These are phyloP conservation scores for Poicephalus meyeri DNA, from an alignment of 2,113 vertebrate species.

Conservation along the genomic window DNA sequence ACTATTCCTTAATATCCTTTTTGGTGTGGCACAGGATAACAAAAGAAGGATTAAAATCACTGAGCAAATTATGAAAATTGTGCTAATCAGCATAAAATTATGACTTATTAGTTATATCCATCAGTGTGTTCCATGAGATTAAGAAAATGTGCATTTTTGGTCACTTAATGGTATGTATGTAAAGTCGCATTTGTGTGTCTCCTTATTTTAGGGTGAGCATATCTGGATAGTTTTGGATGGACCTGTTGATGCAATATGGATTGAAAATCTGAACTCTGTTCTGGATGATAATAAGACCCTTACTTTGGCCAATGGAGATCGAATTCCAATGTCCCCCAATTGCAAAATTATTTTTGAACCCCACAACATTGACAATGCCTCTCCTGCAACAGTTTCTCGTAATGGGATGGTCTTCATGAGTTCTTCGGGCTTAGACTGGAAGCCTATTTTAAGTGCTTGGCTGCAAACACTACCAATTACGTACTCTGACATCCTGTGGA, in stretches of 20 bases:
- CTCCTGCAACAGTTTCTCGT: conserved; percentile 93
- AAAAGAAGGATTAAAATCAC: not conserved
- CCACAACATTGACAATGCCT: conserved; percentile 96
- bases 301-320: conserved; percentile 94
- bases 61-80: not conserved
- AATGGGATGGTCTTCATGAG: conserved; percentile 99
- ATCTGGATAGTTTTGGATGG: conserved; percentile 97
- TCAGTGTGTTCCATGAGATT: not conserved
- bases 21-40: not conserved
- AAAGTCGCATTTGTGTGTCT: not conserved
- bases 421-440: conserved; percentile 92
- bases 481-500: conserved; percentile 72
- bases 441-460: conserved; percentile 88
- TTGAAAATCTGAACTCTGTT: conserved; percentile 97
- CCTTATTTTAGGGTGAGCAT: conserved; percentile 83
- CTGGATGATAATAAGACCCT: conserved; percentile 96
- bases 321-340: conserved; percentile 93
- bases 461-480: conserved; percentile 69
- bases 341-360: conserved; percentile 97
- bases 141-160: not conserved
- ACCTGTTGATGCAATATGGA: conserved; percentile 97
- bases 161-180: not conserved
- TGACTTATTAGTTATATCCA: not conserved
- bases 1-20: not conserved
- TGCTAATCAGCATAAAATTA: not conserved